Evolutionary conservation across 2,797 vertebrate genomes (phyloP).

Genomic region (Periophthalmus magnuspinnatus): DNA sequence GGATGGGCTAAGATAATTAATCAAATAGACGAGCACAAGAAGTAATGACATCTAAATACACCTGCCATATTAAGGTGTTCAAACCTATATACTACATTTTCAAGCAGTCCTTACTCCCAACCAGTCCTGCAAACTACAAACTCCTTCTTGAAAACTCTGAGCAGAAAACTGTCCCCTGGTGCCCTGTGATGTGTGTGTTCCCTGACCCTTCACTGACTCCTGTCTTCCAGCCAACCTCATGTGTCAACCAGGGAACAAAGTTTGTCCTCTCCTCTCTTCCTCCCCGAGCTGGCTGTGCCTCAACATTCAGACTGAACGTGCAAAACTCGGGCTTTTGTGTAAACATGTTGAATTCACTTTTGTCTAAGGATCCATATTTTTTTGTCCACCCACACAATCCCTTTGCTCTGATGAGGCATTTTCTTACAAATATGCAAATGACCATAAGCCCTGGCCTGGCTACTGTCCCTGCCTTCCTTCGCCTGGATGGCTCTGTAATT

Average conservation of each 20-base stretch:
- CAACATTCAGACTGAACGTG: slow-evolving; percentile 23
- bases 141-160: background rate
- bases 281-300: slow-evolving; percentile 20
- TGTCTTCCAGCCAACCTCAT: slow-evolving; percentile 14
- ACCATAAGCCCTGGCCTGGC: slow-evolving; percentile 34
- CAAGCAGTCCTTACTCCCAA: too few relatives aligned
- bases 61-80: too few relatives aligned
- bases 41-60: too few relatives aligned
- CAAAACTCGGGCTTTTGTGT: slow-evolving; percentile 17
- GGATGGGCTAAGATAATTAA: too few relatives aligned
- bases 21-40: too few relatives aligned
- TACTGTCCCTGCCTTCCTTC: slow-evolving; percentile 38
- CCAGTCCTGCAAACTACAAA: background rate
- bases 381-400: slow-evolving; percentile 26
- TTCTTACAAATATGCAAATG: slow-evolving; percentile 5
- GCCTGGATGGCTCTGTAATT: slow-evolving; percentile 63
- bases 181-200: slow-evolving; percentile 2
- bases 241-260: slow-evolving; percentile 23
- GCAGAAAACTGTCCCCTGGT: background rate
- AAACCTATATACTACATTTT: too few relatives aligned
- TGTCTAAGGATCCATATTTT: slow-evolving; percentile 14
- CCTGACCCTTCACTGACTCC: slow-evolving; percentile 24
- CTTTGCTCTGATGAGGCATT: slow-evolving; percentile 14
- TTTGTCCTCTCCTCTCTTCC: slow-evolving; percentile 23
- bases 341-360: slow-evolving; percentile 24